A percentile compares a stretch with the other conserved stretches of the same genome.
These are phyloP conservation scores for Tringa solitaria DNA, from an alignment of 2,113 vertebrate genomes.

Conservation along the genomic window DNA sequence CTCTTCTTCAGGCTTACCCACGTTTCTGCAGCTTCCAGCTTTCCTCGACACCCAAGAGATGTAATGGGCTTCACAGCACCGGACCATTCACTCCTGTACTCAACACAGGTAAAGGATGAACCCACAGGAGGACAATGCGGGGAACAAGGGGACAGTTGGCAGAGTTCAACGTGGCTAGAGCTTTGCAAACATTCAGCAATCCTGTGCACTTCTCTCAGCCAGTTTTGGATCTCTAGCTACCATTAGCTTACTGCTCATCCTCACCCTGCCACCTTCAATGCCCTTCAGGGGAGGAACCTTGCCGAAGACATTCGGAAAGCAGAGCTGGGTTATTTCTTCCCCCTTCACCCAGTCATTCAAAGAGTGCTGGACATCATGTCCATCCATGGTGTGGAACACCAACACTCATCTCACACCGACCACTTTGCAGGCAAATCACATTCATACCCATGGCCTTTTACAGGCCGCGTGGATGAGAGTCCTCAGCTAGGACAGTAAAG, in stretches of 20 bases:
- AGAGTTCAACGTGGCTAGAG: neutral
- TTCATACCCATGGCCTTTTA: neutral
- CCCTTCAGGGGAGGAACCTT: neutral
- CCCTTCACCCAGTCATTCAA: neutral
- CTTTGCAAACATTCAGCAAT: neutral
- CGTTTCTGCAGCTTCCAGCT: neutral
- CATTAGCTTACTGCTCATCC: neutral
- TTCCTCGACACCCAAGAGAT: neutral
- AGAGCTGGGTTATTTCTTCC: neutral
- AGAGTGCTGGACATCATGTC: fast-evolving
- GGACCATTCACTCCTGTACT: neutral
- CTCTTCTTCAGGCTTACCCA: neutral
- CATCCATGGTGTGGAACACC: fast-evolving
- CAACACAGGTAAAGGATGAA: neutral
- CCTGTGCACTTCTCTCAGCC: neutral
- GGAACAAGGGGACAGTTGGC: neutral
- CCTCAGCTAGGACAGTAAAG: neutral
- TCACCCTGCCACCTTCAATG: neutral
- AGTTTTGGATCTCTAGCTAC: neutral
- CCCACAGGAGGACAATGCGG: fast-evolving
- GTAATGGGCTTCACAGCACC: neutral
- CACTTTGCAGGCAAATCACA: neutral
- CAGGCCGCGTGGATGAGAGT: neutral
- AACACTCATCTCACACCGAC: neutral
- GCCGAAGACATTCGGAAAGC: neutral